These are phyloP conservation scores for Urophycis tenuis DNA, from an alignment of 2,797 vertebrate species.

Conservation along the genomic window DNA sequence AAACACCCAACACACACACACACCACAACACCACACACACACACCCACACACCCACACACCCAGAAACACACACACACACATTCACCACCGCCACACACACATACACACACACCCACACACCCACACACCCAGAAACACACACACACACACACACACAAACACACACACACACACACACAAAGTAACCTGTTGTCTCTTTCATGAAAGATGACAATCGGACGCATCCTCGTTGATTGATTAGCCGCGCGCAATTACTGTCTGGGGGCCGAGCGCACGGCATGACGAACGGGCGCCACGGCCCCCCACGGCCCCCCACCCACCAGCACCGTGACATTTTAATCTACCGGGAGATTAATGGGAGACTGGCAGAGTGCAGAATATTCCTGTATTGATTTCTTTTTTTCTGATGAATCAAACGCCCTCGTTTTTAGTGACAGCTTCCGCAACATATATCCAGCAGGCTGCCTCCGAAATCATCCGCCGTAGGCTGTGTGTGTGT, in stretches of 20 bases:
- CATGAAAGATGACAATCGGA: constrained; percentile 61
- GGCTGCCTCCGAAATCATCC: constrained; percentile 14
- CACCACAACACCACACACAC: too few relatives aligned
- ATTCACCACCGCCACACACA: too few relatives aligned
- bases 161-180: too few relatives aligned
- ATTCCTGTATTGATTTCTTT: constrained; percentile 61
- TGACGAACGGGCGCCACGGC: constrained; percentile 64
- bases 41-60: too few relatives aligned
- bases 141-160: too few relatives aligned
- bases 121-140: too few relatives aligned
- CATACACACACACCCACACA: too few relatives aligned
- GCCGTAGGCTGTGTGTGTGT: constrained; percentile 15
- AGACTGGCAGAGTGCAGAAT: constrained; percentile 53
- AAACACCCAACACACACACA: too few relatives aligned
- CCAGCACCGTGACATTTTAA: constrained; percentile 62
- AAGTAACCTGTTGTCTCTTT: constrained; percentile 62
- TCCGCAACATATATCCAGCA: constrained; percentile 42
- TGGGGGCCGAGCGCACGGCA: constrained; percentile 31
- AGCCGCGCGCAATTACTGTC: constrained; percentile 63
- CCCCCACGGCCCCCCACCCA: constrained; percentile 21
- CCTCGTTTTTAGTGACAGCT: constrained; percentile 56
- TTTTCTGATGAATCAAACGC: constrained; percentile 62
- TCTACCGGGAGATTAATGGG: constrained; percentile 66
- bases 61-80: too few relatives aligned
- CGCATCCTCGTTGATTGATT: constrained; percentile 64